Conservation (phyloP, 2,113 vertebrate species). For the Orycteropus afer region DNA sequence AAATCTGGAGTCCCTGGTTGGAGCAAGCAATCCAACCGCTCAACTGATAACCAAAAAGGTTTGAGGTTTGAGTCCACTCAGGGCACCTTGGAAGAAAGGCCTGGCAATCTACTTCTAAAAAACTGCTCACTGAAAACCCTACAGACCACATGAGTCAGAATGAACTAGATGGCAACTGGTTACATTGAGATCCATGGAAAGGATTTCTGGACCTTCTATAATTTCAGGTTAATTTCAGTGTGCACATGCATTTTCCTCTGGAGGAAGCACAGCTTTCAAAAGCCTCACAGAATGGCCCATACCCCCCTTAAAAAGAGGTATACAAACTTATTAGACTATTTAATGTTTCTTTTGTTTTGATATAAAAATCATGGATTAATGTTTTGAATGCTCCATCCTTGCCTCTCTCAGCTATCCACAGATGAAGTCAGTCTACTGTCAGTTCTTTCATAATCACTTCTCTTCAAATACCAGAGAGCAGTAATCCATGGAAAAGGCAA, state of each 20-base stretch:
- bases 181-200: background rate
- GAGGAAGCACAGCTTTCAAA: background rate
- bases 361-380: slow-evolving; percentile 25
- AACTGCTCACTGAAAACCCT: too few species aligned
- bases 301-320: background rate
- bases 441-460: slow-evolving; percentile 6
- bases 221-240: slow-evolving; percentile 19
- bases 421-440: background rate
- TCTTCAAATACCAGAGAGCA: background rate
- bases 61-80: too few species aligned
- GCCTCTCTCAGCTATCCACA: background rate
- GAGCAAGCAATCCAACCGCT: too few species aligned
- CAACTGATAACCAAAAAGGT: too few species aligned
- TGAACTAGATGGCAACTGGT: too few species aligned
- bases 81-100: too few species aligned
- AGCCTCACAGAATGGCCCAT: background rate
- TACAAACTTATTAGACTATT: slow-evolving; percentile 1
- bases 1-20: background rate
- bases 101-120: too few species aligned
- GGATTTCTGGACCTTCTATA: background rate
- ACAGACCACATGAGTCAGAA: too few species aligned
- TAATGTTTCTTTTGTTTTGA: slow-evolving; percentile 11
- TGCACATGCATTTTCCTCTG: slow-evolving; percentile 1
- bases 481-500: background rate
- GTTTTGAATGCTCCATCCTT: background rate